A percentile compares a stretch with the other conserved stretches of the same genome.
Conservation (phyloP, 2,113 vertebrate genomes). For the Oxyura jamaicensis region DNA sequence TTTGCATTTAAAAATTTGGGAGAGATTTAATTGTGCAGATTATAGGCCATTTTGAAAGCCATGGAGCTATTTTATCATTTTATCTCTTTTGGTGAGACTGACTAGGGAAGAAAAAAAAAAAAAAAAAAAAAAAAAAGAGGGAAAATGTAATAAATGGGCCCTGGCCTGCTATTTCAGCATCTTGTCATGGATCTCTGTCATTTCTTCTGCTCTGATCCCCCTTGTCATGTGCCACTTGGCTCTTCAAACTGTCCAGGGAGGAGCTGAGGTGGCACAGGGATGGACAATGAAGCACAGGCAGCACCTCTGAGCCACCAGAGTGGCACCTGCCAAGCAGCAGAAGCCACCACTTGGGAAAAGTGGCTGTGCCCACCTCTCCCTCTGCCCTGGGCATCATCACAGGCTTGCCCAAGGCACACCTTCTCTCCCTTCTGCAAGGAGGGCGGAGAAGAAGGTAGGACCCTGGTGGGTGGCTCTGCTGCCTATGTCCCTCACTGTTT, state of each 20-base stretch:
- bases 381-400: neutral
- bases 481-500: neutral
- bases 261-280: neutral
- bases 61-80: slow-evolving; percentile 59
- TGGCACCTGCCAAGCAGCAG: neutral
- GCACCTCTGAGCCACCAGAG: neutral
- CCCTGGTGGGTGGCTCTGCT: neutral
- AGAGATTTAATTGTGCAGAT: neutral
- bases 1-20: slow-evolving; percentile 27
- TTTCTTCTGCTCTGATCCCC: neutral
- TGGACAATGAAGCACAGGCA: neutral
- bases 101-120: neutral
- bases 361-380: neutral
- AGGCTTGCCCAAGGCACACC: neutral
- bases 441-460: neutral
- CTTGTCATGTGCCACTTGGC: neutral
- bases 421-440: neutral
- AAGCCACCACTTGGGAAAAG: neutral
- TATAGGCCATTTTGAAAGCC: slow-evolving; percentile 33
- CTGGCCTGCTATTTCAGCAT: slow-evolving; percentile 11
- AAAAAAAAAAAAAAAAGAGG: neutral
- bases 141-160: slow-evolving; percentile 3
- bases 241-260: neutral
- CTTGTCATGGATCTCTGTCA: neutral
- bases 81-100: slow-evolving; percentile 15